phyloP scores from a whole-genome alignment of 2,797 vertebrate genomes.

The Calcarius lapponicus region DNA sequence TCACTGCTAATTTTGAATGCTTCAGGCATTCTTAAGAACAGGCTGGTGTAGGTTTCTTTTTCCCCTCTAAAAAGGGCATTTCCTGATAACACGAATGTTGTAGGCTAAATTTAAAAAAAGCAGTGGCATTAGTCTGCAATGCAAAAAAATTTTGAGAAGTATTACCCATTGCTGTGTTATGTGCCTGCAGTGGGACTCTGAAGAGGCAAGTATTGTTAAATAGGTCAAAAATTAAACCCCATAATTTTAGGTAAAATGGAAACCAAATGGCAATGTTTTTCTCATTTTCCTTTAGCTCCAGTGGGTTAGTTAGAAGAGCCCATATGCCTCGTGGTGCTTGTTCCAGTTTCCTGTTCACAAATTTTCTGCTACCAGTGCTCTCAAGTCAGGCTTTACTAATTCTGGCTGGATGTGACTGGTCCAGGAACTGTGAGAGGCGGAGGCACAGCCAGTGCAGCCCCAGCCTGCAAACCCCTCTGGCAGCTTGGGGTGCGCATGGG shows the following conservation, averaged over 20 bases:
- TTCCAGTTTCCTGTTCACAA: background rate
- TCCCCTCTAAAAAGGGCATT: background rate
- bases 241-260: background rate
- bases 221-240: background rate
- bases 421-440: background rate
- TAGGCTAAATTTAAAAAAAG: background rate
- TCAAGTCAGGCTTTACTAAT: background rate
- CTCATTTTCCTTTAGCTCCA: background rate
- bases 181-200: background rate
- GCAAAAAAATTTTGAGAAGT: background rate
- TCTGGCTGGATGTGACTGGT: background rate
- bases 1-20: constrained; percentile 16
- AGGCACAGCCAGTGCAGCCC: background rate
- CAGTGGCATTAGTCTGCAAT: background rate
- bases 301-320: background rate
- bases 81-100: background rate
- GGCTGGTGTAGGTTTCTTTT: background rate
- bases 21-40: constrained; percentile 13
- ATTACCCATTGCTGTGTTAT: background rate
- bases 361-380: background rate
- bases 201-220: background rate
- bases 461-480: background rate
- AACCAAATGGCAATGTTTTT: background rate
- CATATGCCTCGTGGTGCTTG: background rate
- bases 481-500: fast-evolving